Evolutionary conservation across 2,797 vertebrate genomes (phyloP), one percentile per base, ranked within the genome.

Genomic region (Enteromius mattozi): DNA sequence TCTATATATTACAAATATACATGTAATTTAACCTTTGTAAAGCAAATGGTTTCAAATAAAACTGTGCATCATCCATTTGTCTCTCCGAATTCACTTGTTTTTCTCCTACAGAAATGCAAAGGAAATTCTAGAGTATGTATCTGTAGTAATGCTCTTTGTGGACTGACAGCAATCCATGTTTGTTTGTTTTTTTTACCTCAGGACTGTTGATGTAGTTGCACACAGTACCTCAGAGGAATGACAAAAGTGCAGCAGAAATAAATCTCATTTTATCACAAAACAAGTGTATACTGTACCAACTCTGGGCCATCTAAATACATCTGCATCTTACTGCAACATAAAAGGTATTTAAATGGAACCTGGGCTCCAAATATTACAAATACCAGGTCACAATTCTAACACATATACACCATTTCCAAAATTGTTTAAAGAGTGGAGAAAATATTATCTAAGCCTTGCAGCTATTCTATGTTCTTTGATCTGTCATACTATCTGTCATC

Each of bases 1-100:
- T 68, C 1, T 8, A 51, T 47, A 65, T 49, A 66, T 47, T 12
- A 66, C 24, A 47, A 47, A 66, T 65, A 63, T 47, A 13, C 9
- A 65, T 79, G 42, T 49, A 21, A 54, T 66, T n/a, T 33, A 80
- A 80, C 42, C 16, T 80, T 78, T 51, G 24, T 19, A 80, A 68
- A 69, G 33, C 14, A 35, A 80, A 51, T n/a, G 78, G 8, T 51
- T 68, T 17, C 47, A 49, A 69, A 49, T 37, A 0, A 49, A 37
- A 69, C 30, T 54, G 9, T 16, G 30, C 14, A 72, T 17, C 14
- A 72, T 16, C 51, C 30, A 69, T 33, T 54, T 37, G 65, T 66
- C 78, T 68, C 30, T 80, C n/a, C n/a, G 21, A 51, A 69, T 33
- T 80, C 47, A 40, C 24, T 56, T 40, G 33, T 69, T 80, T 40